phyloP scores from a whole-genome alignment of 2,113 vertebrate species.

The Acanthochromis polyacanthus region DNA sequence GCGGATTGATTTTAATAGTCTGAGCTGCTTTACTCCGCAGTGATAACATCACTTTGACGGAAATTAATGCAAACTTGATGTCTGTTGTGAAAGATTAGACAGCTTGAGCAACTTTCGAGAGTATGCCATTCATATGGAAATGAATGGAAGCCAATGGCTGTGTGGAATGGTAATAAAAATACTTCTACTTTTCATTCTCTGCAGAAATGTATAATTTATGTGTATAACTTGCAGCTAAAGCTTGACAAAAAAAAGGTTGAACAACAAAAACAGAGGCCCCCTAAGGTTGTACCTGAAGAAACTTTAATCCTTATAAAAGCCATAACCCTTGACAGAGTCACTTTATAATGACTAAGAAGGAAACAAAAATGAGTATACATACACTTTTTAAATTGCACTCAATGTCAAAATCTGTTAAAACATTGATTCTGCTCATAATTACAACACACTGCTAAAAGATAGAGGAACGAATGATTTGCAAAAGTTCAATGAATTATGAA shows the following conservation, averaged over 20 bases:
- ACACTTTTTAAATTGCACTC: slow-evolving; percentile 50
- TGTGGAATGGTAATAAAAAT: neutral
- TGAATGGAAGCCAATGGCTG: neutral
- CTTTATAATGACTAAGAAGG: slow-evolving; percentile 62
- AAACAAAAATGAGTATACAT: slow-evolving; percentile 56
- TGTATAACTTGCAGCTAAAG: neutral
- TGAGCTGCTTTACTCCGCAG: neutral
- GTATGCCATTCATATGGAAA: neutral
- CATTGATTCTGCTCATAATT: slow-evolving; percentile 29
- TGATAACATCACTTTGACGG: neutral
- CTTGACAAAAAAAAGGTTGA: neutral
- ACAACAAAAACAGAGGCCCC: neutral
- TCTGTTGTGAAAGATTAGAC: neutral
- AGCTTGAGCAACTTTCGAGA: neutral
- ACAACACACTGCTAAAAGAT: slow-evolving; percentile 1
- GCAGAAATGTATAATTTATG: neutral
- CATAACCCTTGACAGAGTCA: slow-evolving; percentile 72
- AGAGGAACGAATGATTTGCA: slow-evolving; percentile 13
- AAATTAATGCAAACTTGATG: neutral
- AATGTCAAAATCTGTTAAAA: slow-evolving; percentile 34
- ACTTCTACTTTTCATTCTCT: slow-evolving; percentile 6
- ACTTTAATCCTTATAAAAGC: slow-evolving; percentile 85
- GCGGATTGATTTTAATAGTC: neutral
- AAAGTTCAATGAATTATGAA: neutral
- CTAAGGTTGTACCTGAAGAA: slow-evolving; percentile 68